Evolutionary conservation across 53 echinoderm and acorn worm species (phyloP).

Genomic region (Stichopus horrens): DNA sequence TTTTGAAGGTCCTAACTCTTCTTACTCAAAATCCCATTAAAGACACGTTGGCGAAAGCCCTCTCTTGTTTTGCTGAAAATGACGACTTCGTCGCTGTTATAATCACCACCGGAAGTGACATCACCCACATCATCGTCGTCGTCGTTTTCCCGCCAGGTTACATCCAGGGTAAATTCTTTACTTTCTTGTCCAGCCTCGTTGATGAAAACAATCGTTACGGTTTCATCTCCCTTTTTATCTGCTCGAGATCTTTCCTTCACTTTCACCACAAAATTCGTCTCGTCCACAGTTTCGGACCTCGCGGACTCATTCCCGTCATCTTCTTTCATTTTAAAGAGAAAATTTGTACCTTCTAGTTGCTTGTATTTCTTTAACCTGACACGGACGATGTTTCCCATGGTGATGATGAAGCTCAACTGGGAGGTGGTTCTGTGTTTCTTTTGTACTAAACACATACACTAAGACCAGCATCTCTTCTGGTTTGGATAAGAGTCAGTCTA

Average conservation of each 20-base stretch:
- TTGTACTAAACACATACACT: too few relatives aligned
- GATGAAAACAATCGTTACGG: neutral
- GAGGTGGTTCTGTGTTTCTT: too few relatives aligned
- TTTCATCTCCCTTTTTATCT: slow-evolving; percentile 1
- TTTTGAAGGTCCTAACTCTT: neutral
- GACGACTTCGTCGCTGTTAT: neutral
- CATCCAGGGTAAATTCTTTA: slow-evolving; percentile 8
- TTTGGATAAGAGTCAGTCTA: too few relatives aligned
- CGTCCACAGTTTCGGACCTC: neutral
- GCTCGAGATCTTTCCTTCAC: neutral
- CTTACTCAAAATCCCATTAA: neutral
- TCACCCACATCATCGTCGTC: neutral
- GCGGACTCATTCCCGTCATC: neutral
- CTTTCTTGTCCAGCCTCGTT: slow-evolving; percentile 7
- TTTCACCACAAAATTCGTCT: slow-evolving; percentile 6
- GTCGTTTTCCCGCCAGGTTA: neutral
- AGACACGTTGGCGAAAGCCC: neutral
- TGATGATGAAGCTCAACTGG: neutral
- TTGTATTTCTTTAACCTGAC: neutral
- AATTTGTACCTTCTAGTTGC: slow-evolving; percentile 13
- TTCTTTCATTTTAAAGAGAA: slow-evolving; percentile 12
- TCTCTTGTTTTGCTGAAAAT: neutral
- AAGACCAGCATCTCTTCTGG: too few relatives aligned
- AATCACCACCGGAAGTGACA: neutral
- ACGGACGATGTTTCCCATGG: slow-evolving; percentile 1